phyloP scores from a whole-genome alignment of 2,113 vertebrate genomes.

The Thomomys bottae region DNA sequence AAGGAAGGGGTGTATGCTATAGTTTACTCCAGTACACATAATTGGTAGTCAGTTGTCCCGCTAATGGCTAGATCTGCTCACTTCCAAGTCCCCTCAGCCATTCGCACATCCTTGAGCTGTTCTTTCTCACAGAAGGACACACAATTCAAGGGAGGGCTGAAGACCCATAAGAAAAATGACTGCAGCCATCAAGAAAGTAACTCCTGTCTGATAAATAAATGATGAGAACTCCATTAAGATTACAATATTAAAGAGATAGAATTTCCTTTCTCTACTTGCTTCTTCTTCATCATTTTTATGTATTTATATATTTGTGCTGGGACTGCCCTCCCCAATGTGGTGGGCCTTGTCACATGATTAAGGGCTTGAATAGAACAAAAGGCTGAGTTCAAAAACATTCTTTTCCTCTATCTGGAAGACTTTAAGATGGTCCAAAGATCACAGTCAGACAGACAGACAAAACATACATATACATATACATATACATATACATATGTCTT shows the following conservation, averaged over 20 bases:
- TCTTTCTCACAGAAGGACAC: neutral
- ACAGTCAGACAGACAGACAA: neutral
- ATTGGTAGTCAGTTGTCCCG: neutral
- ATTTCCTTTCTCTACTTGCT: neutral
- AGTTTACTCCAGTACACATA: neutral
- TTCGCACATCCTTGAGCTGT: neutral
- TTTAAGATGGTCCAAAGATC: neutral
- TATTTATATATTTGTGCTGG: too few relatives aligned
- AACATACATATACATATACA: neutral
- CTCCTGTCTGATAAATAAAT: neutral
- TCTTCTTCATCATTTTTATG: neutral
- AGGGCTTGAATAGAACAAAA: neutral
- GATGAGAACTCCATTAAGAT: neutral
- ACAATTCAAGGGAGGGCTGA: neutral
- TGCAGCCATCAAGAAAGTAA: slow-evolving; percentile 2
- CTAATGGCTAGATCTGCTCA: neutral
- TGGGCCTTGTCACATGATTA: neutral
- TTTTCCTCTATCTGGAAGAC: neutral
- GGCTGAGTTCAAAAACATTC: too few relatives aligned
- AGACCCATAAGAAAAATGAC: neutral
- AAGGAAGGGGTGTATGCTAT: neutral
- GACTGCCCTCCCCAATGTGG: neutral
- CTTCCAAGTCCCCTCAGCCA: neutral
- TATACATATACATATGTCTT: neutral
- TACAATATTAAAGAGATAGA: neutral